Conservation (phyloP, 2,888 invertebrate species). For the Eucera pruinosa region DNA sequence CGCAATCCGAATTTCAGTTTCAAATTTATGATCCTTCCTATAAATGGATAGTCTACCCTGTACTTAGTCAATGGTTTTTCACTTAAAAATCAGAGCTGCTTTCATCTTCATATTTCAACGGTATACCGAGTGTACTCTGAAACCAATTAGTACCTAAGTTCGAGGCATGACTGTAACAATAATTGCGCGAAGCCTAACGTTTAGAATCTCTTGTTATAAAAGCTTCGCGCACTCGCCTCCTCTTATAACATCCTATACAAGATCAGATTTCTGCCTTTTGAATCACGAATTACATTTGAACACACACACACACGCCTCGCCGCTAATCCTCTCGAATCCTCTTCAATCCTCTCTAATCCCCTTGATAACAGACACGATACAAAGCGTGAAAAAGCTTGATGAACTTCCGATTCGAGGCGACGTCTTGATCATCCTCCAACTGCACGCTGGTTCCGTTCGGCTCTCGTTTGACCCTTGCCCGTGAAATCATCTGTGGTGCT, state of each 20-base stretch:
- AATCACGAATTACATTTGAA: conserved; percentile 5
- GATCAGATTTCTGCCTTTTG: neutral
- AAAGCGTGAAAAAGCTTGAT: conserved; percentile 24
- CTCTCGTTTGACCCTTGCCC: conserved; percentile 70
- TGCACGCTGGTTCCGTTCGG: conserved; percentile 44
- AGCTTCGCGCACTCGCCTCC: neutral
- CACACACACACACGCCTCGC: neutral
- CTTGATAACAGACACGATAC: neutral
- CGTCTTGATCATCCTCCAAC: conserved; percentile 41
- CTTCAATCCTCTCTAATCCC: too few species aligned
- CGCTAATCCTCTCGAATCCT: too few species aligned
- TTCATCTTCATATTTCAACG: too few species aligned
- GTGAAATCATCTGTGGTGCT: conserved; percentile 76
- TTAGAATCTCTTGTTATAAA: neutral
- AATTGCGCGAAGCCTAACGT: neutral
- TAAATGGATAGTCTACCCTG: too few species aligned
- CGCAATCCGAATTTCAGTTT: too few species aligned
- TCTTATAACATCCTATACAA: neutral
- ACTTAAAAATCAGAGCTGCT: too few species aligned
- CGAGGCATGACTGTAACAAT: too few species aligned
- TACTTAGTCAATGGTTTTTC: too few species aligned
- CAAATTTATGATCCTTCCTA: too few species aligned
- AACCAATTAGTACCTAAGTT: too few species aligned
- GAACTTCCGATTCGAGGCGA: conserved; percentile 50
- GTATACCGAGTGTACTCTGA: too few species aligned